Conservation (phyloP, 1,140 invertebrate genomes). For the Andricus grossulariae region DNA sequence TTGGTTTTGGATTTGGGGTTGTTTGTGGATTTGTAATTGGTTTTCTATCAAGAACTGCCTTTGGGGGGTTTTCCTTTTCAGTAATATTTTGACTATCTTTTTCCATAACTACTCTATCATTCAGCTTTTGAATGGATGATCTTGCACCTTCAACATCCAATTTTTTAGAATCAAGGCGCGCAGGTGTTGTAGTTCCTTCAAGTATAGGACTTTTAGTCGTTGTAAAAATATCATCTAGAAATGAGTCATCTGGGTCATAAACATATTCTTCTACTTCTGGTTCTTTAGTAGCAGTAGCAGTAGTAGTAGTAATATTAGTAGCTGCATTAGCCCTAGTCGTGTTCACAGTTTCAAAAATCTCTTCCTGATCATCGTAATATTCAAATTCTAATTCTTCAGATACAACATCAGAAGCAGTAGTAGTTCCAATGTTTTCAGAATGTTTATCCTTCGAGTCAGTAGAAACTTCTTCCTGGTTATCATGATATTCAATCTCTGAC, state of each 20-base stretch:
- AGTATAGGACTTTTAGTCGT: conserved; percentile 45
- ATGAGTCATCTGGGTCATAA: conserved; percentile 25
- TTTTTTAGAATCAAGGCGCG: too few relatives aligned
- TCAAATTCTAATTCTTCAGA: conserved; percentile 24
- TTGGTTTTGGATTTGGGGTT: too few relatives aligned
- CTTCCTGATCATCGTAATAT: conserved; percentile 32
- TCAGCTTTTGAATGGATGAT: too few relatives aligned
- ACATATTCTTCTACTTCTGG: conserved; percentile 38
- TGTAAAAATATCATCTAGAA: conserved; percentile 33
- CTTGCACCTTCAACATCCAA: too few relatives aligned
- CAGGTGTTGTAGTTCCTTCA: conserved; percentile 35
- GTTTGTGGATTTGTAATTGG: too few relatives aligned
- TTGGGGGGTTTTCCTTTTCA: too few relatives aligned
- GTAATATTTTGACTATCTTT: too few relatives aligned
- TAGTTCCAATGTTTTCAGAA: neutral
- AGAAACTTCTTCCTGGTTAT: conserved; percentile 33
- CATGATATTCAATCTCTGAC: conserved; percentile 35
- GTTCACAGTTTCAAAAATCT: conserved; percentile 1
- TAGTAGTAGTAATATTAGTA: neutral
- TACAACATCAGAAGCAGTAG: neutral
- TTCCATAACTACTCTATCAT: too few relatives aligned
- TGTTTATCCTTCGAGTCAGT: neutral
- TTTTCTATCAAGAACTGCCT: too few relatives aligned
- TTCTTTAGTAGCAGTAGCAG: conserved; percentile 8
- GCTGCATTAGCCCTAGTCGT: neutral